Base-by-base conservation (phyloP, 2,797 vertebrate species). In the Heliangelus exortis region DNA sequence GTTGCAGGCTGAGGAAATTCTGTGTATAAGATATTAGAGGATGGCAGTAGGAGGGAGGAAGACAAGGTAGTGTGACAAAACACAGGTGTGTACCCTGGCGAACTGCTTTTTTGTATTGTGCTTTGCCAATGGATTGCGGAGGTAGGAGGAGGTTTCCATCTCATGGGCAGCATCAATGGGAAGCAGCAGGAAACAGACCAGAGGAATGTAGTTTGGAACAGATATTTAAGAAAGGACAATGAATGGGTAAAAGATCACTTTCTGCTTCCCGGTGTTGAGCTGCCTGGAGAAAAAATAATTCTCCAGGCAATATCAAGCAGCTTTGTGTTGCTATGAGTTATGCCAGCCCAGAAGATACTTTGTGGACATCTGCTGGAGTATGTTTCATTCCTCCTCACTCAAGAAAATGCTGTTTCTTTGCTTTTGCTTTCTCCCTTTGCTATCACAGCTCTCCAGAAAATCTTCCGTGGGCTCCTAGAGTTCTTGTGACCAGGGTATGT, bases 41-140 rank as follows among this genome's bases (percentile, higher is more conserved):
- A 75, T 48, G 77, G 67, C 67, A 87, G 92, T 89, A 87, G 74
- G 89, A 95, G 68, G 74, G 86, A 92, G 55, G 41, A 20, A 85
- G 5, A 43, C 18, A 63, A 74, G 33, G 83, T 81, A 57, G 47
- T 90, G 57, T 81, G 84, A 81, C 85, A 91, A 92, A 94, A 89
- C 86, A 91, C 82, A 95, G 94, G 84, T 93, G 87, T 68, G 82
- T 80, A 89, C 79, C 89, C 89, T 72, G 80, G 45, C 94, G 84
- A 93, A 55, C 34, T 87, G 48, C 55, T 78, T 85, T 93, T 89
- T 47, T 68, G 43, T 80, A 17, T 18, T 68, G 66, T 86, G 82
- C 63, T 88, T 76, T 80, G 63, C 79, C 80, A 91, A 87, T 10
- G 0, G 61, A 59, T 92, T 89, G 63, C 3, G 3, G 61, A 73